These are phyloP conservation scores for Plebejus anna DNA, from an alignment of 2,888 invertebrate species.

Conservation along the genomic window DNA sequence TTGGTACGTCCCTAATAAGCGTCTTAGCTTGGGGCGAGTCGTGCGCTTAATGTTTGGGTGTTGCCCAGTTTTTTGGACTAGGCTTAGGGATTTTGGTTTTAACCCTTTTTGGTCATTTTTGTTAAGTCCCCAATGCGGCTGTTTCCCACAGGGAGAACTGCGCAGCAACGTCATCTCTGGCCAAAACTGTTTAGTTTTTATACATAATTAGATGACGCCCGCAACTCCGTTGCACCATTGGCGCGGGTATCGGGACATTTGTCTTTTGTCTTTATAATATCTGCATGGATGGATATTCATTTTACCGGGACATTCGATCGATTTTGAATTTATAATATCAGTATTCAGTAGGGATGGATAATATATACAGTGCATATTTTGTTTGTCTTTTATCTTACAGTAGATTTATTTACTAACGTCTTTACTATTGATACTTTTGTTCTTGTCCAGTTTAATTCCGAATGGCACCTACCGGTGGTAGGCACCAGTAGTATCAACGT, in stretches of 20 bases:
- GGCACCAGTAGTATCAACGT: no score
- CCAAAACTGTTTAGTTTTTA: neutral
- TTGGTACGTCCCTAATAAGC: slow-evolving; percentile 73
- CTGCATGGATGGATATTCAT: no score
- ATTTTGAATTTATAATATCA: no score
- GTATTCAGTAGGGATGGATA: no score
- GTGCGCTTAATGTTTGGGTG: slow-evolving; percentile 74
- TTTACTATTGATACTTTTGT: neutral
- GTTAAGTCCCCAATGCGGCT: slow-evolving; percentile 49
- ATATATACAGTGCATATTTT: no score
- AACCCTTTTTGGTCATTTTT: slow-evolving; percentile 38
- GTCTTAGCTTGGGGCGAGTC: slow-evolving; percentile 73
- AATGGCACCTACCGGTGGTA: no score
- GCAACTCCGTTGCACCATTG: no score
- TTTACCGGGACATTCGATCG: no score
- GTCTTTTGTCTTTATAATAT: no score
- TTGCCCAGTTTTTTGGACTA: slow-evolving; percentile 52
- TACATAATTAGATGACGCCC: neutral
- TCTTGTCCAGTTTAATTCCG: neutral
- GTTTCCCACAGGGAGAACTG: neutral
- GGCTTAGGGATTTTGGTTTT: slow-evolving; percentile 5
- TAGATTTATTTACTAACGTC: neutral
- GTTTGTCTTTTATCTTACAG: no score
- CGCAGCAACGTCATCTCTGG: neutral
- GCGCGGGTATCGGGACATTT: no score